Percentiles rank a stretch among this genome's conserved stretches.
phyloP scores from a whole-genome alignment of 2,797 vertebrate species.

The Nannoperca obscura region DNA sequence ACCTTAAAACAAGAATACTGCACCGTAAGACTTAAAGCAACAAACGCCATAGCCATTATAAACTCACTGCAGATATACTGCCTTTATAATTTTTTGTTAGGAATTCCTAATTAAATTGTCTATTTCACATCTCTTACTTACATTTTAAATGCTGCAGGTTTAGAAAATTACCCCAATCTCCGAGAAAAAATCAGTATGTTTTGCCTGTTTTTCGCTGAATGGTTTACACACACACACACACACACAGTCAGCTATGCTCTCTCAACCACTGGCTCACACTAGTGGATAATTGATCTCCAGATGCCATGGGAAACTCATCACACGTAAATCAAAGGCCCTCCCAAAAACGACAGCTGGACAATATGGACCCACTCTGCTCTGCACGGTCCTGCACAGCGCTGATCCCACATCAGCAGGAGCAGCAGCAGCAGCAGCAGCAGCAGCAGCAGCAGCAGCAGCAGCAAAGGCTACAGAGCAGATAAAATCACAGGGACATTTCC shows the following conservation, averaged over 20 bases:
- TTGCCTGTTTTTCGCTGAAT: slow-evolving; percentile 32
- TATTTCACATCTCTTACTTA: slow-evolving; percentile 26
- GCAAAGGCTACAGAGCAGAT: slow-evolving; percentile 51
- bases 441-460: slow-evolving; percentile 45
- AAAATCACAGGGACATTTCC: slow-evolving; percentile 43
- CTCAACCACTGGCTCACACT: slow-evolving; percentile 58
- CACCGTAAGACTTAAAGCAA: background rate
- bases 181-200: slow-evolving; percentile 44
- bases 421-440: slow-evolving; percentile 33
- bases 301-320: slow-evolving; percentile 77
- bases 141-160: slow-evolving; percentile 54
- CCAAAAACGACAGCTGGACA: slow-evolving; percentile 78
- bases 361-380: slow-evolving; percentile 21
- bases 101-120: slow-evolving; percentile 25
- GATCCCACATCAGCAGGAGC: slow-evolving; percentile 68
- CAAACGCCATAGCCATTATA: background rate
- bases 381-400: slow-evolving; percentile 44
- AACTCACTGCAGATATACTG: background rate
- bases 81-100: background rate
- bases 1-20: background rate
- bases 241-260: slow-evolving; percentile 49
- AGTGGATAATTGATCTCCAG: slow-evolving; percentile 80
- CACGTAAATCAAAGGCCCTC: slow-evolving; percentile 77
- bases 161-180: slow-evolving; percentile 58
- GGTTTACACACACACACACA: slow-evolving; percentile 24